Conservation (phyloP, 2,888 invertebrate genomes). For the Phyllotreta striolata region DNA sequence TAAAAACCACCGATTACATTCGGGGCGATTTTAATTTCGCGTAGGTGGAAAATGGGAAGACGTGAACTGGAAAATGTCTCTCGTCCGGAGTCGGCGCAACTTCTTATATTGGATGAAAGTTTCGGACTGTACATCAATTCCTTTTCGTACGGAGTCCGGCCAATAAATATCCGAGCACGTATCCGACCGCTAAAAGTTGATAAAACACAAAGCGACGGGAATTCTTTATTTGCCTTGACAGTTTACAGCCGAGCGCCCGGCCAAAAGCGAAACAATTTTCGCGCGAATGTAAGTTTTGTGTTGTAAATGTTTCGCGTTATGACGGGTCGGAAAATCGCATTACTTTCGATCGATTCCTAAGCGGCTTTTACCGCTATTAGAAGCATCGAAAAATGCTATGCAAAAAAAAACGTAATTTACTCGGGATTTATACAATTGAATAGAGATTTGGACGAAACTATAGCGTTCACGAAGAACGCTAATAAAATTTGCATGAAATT, state of each 20-base stretch:
- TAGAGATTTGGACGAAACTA: no score
- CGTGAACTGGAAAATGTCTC: slow-evolving; percentile 11
- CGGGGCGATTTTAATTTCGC: no score
- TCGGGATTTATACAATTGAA: no score
- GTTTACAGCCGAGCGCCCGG: slow-evolving; percentile 33
- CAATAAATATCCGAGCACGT: slow-evolving; percentile 35
- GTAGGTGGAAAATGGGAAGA: not conserved
- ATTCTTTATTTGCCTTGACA: slow-evolving; percentile 44
- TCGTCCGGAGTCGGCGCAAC: slow-evolving; percentile 5
- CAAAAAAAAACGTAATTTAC: no score
- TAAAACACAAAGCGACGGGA: slow-evolving; percentile 33
- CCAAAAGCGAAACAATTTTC: slow-evolving; percentile 42
- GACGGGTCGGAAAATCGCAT: no score
- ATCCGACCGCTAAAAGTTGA: slow-evolving; percentile 32
- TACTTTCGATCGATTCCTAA: no score
- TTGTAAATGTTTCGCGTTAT: not conserved
- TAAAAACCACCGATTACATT: not conserved
- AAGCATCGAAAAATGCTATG: no score
- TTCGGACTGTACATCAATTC: slow-evolving; percentile 24
- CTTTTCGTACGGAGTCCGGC: slow-evolving; percentile 23
- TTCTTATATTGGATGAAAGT: slow-evolving; percentile 27
- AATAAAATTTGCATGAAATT: slow-evolving; percentile 29
- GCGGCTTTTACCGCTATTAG: no score
- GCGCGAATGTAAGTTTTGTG: slow-evolving; percentile 43
- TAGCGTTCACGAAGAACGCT: no score